Evolutionary conservation across 2,113 vertebrate genomes (phyloP).

Genomic region (Sminthopsis crassicaudata): DNA sequence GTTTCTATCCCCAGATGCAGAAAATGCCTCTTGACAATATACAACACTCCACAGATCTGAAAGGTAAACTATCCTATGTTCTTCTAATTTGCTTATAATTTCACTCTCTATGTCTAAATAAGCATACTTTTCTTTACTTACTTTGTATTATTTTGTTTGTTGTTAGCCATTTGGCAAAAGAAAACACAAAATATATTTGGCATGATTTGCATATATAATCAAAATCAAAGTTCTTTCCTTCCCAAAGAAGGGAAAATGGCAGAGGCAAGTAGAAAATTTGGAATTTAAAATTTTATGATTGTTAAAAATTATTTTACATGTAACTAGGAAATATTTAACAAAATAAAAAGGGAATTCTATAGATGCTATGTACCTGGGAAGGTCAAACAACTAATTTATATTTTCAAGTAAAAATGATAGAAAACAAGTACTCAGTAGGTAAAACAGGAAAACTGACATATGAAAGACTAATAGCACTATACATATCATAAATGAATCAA

Average conservation of each 20-base stretch:
- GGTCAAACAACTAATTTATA: constrained; percentile 35
- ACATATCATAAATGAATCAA: constrained; percentile 24
- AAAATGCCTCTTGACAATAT: no score
- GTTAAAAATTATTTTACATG: neutral
- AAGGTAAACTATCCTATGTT: no score
- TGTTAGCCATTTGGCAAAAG: no score
- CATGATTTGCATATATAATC: neutral
- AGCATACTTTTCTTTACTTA: neutral
- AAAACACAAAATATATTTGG: no score
- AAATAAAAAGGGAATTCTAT: constrained; percentile 19
- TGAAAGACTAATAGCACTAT: constrained; percentile 42
- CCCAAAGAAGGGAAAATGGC: neutral
- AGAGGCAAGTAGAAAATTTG: neutral
- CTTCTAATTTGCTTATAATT: no score
- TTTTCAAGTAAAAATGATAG: constrained; percentile 37
- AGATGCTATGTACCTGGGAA: neutral
- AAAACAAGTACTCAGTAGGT: constrained; percentile 35
- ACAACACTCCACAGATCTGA: no score
- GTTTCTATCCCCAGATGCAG: no score
- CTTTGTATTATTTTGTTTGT: neutral
- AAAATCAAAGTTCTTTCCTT: neutral
- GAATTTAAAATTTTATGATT: neutral
- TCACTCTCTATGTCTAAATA: no score
- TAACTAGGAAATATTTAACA: neutral
- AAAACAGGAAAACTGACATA: constrained; percentile 36